Percentiles rank a stretch among this genome's conserved stretches.
Conservation (phyloP, 2,113 vertebrate species). For the Muscicapa adusta region DNA sequence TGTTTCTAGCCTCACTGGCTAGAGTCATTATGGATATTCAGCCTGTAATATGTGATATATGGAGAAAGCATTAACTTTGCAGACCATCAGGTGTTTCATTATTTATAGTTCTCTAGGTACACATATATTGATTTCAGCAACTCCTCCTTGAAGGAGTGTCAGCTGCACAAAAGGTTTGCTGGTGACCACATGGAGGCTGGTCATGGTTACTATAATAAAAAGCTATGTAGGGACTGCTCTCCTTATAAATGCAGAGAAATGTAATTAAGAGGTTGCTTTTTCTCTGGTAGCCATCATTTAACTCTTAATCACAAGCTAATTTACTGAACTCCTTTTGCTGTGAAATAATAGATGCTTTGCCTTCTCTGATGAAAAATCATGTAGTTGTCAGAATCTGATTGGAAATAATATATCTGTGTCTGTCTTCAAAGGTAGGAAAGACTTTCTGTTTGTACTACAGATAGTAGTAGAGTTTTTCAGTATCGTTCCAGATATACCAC, state of each 20-base stretch:
- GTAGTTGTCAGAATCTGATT: neutral
- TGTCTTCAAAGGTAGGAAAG: neutral
- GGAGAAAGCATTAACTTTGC: neutral
- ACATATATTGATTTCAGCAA: neutral
- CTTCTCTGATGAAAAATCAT: neutral
- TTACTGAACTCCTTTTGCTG: neutral
- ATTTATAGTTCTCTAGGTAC: slow-evolving; percentile 2
- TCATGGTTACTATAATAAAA: neutral
- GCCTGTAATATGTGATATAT: neutral
- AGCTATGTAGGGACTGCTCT: neutral
- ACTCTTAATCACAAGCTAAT: neutral
- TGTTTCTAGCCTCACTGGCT: neutral
- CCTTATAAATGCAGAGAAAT: neutral
- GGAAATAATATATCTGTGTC: neutral
- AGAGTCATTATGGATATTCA: neutral
- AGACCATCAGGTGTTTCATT: slow-evolving; percentile 15
- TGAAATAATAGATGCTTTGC: neutral
- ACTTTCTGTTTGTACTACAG: neutral
- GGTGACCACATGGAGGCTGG: neutral
- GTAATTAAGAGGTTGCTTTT: neutral
- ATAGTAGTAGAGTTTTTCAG: fast-evolving
- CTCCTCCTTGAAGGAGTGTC: slow-evolving; percentile 8
- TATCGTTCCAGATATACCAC: neutral
- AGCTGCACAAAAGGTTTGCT: slow-evolving; percentile 32
- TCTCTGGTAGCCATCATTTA: neutral